phyloP scores from a whole-genome alignment of 2,113 vertebrate species.

The Clarias gariepinus region DNA sequence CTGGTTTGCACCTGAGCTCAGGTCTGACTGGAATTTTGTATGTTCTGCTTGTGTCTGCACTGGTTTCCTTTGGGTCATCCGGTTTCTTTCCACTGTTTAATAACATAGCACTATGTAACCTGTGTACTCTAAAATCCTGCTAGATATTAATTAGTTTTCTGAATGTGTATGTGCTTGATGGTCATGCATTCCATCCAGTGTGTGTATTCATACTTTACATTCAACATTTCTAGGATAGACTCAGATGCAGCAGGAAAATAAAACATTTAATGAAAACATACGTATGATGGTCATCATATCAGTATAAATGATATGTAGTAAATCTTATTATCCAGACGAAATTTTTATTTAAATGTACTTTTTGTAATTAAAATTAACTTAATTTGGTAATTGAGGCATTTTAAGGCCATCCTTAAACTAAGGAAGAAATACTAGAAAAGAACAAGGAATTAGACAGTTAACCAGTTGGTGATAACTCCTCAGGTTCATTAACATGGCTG shows the following conservation, averaged over 20 bases:
- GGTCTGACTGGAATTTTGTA: neutral
- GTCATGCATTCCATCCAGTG: neutral
- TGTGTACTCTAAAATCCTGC: neutral
- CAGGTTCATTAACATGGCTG: slow-evolving; percentile 1
- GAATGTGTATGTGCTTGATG: neutral
- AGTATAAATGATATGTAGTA: neutral
- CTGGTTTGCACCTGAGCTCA: neutral
- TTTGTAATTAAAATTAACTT: neutral
- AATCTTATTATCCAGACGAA: neutral
- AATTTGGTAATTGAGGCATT: no score
- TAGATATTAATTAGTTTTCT: neutral
- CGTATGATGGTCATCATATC: neutral
- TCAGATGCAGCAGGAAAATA: neutral
- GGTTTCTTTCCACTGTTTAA: neutral
- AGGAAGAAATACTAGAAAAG: neutral
- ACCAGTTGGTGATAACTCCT: neutral
- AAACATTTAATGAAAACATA: neutral
- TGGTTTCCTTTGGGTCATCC: neutral
- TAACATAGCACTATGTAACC: neutral
- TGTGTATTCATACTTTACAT: neutral
- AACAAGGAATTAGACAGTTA: neutral
- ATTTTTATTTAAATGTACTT: neutral
- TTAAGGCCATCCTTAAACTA: neutral
- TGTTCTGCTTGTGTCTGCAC: neutral
- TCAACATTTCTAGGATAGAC: neutral